A percentile compares a stretch with the other conserved stretches of the same genome.
phyloP scores from a whole-genome alignment of 2,797 vertebrate genomes.

The Darevskia nairensis region DNA sequence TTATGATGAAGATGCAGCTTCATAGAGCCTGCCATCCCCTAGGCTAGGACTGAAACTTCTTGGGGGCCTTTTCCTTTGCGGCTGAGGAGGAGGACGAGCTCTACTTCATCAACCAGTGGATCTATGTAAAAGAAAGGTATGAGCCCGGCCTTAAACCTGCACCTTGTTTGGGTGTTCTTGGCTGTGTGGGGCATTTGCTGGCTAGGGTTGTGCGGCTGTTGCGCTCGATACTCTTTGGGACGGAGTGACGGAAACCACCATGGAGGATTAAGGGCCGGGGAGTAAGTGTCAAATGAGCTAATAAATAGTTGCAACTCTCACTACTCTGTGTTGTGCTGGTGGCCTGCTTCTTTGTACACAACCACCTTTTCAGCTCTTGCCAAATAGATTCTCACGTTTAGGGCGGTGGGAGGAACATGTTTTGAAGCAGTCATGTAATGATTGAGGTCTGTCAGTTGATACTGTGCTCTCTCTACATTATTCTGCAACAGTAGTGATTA shows the following conservation, averaged over 20 bases:
- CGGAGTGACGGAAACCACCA: neutral
- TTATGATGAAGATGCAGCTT: neutral
- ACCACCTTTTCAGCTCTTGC: neutral
- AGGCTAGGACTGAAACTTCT: neutral
- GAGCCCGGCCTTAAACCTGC: neutral
- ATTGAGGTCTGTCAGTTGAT: neutral
- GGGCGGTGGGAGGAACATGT: no score
- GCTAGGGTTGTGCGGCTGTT: neutral
- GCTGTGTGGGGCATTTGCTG: neutral
- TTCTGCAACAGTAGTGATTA: neutral
- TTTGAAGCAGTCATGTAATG: neutral
- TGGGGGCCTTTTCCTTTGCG: neutral
- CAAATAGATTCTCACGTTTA: neutral
- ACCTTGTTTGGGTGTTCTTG: neutral
- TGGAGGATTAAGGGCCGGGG: neutral
- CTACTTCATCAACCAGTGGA: neutral
- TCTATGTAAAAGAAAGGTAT: neutral
- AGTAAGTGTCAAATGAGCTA: neutral
- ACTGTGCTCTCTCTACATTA: no score
- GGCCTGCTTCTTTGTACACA: neutral
- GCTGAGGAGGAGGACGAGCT: neutral
- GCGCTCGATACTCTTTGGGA: neutral
- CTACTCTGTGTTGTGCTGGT: neutral
- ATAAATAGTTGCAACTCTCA: neutral
- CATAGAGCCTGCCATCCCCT: neutral